These are phyloP conservation scores for Hypomecis atomaria DNA, from an alignment of 2,888 invertebrate species.

Conservation along the genomic window DNA sequence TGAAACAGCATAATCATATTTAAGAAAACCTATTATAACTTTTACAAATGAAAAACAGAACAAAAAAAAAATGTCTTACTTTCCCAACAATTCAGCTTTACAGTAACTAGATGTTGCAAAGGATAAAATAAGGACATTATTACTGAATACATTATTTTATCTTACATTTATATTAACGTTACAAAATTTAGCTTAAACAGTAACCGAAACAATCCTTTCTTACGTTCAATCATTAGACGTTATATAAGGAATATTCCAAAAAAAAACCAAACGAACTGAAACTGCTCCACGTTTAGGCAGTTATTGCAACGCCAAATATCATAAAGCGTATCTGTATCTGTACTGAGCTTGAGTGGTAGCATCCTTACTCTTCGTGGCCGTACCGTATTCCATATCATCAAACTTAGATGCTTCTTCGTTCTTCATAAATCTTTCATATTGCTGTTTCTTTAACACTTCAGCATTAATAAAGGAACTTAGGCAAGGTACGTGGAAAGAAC, in stretches of 20 bases:
- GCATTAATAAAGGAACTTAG: conserved; percentile 70
- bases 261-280: conserved; percentile 15
- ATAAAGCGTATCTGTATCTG: conserved; percentile 15
- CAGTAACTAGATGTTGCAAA: conserved; percentile 9
- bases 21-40: neutral
- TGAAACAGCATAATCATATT: conserved; percentile 39
- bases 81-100: neutral
- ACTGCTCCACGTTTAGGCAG: neutral
- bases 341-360: conserved; percentile 5
- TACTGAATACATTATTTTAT: conserved; percentile 45
- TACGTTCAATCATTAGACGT: conserved; percentile 18
- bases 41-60: conserved; percentile 6
- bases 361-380: conserved; percentile 10
- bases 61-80: conserved; percentile 33
- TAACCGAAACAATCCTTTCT: conserved; percentile 62
- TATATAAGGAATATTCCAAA: conserved; percentile 52
- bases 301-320: neutral
- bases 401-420: conserved; percentile 19
- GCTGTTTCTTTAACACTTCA: conserved; percentile 64
- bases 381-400: conserved; percentile 13
- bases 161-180: conserved; percentile 53
- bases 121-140: neutral
- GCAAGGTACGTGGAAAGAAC: conserved; percentile 75
- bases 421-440: conserved; percentile 48
- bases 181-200: conserved; percentile 70